Evolutionary conservation across 2,113 vertebrate species (phyloP).

Genomic region (Phycodurus eques): DNA sequence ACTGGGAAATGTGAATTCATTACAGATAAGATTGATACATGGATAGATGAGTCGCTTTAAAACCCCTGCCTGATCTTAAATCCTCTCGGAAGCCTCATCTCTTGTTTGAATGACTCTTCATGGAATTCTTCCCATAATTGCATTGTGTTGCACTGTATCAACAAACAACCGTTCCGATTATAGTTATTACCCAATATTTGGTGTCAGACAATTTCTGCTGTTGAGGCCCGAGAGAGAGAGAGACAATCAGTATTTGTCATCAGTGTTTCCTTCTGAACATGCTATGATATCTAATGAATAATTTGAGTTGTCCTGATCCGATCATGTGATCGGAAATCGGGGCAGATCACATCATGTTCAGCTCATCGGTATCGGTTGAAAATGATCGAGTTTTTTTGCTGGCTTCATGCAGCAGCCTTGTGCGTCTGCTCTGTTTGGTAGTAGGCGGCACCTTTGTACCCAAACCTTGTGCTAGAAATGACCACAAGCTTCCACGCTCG

Average conservation of each 20-base stretch:
- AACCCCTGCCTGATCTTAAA: slow-evolving; percentile 7
- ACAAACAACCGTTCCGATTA: background rate
- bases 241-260: background rate
- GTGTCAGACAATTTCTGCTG: background rate
- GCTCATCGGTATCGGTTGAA: background rate
- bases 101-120: background rate
- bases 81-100: slow-evolving; percentile 5
- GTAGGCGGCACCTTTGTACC: no score
- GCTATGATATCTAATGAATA: background rate
- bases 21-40: slow-evolving; percentile 19
- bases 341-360: background rate
- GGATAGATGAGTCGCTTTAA: slow-evolving; percentile 14
- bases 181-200: slow-evolving; percentile 9
- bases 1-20: slow-evolving; percentile 52
- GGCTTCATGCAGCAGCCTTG: no score
- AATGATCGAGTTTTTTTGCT: background rate
- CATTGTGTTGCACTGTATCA: slow-evolving; percentile 2
- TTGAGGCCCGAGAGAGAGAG: background rate
- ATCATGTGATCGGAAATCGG: background rate
- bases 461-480: background rate
- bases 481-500: background rate
- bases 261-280: background rate
- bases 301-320: background rate
- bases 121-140: slow-evolving; percentile 9
- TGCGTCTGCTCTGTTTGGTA: no score